phyloP scores from a whole-genome alignment of 2,113 vertebrate genomes.

The Trematomus loennbergii region DNA sequence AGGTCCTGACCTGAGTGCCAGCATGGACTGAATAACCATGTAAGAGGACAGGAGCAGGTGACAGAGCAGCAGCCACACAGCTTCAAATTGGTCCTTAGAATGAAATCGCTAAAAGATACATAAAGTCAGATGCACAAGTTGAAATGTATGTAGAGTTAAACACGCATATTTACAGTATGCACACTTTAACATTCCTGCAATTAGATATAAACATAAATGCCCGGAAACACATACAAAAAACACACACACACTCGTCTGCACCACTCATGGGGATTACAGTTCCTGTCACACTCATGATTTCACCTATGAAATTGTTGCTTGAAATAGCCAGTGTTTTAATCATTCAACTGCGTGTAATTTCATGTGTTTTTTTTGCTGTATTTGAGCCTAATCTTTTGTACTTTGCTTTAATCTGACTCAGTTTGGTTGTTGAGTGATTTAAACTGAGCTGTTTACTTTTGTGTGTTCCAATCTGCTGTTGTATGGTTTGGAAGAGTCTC shows the following conservation, averaged over 20 bases:
- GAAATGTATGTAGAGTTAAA: neutral
- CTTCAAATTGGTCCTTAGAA: slow-evolving; percentile 11
- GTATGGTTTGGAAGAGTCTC: neutral
- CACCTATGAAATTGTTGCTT: slow-evolving; percentile 10
- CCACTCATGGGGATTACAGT: neutral
- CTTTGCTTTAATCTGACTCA: neutral
- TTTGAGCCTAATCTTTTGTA: neutral
- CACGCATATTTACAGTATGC: neutral
- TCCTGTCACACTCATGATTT: slow-evolving; percentile 10
- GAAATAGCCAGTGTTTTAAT: neutral
- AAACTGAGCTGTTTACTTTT: neutral
- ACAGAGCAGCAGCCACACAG: slow-evolving; percentile 11
- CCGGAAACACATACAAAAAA: neutral
- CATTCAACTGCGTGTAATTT: neutral
- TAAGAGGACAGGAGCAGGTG: slow-evolving; percentile 22
- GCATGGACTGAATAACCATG: slow-evolving; percentile 45
- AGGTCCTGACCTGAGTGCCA: slow-evolving; percentile 55
- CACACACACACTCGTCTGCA: neutral
- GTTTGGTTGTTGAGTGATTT: neutral
- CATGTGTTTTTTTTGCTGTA: neutral
- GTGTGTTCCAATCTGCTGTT: neutral
- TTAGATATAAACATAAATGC: neutral
- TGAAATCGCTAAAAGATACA: neutral
- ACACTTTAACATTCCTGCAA: neutral
- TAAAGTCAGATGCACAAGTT: neutral